Percentiles rank a stretch among this genome's conserved stretches.
Evolutionary conservation across 2,888 invertebrate genomes (phyloP).

Genomic region (Xiphydria camelus): DNA sequence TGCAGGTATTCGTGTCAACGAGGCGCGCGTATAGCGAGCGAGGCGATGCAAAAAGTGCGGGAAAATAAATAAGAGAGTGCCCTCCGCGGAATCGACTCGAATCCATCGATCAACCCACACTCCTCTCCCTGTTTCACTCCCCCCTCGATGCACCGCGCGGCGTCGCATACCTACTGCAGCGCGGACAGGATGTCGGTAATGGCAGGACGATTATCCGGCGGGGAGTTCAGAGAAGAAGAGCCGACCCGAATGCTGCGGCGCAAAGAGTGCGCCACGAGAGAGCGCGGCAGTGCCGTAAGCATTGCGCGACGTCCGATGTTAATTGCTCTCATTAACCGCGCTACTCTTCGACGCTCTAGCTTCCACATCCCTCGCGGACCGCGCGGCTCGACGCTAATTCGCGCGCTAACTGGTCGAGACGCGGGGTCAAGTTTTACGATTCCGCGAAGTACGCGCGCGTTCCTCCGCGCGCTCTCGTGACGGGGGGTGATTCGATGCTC

Average conservation of each 20-base stretch:
- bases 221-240: constrained; percentile 28
- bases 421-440: constrained; percentile 32
- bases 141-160: no score
- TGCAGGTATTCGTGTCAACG: no score
- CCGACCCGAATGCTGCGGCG: constrained; percentile 15
- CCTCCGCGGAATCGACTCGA: no score
- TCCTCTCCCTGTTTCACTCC: no score
- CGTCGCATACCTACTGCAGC: no score
- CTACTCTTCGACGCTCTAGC: constrained; percentile 10
- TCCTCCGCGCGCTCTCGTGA: no score
- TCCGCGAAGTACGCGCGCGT: no score
- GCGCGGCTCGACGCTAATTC: constrained; percentile 26
- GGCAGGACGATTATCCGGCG: constrained; percentile 22
- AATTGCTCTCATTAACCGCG: constrained; percentile 25
- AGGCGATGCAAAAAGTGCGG: no score
- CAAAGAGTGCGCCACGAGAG: constrained; percentile 1
- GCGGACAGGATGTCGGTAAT: constrained; percentile 16
- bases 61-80: no score
- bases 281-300: constrained; percentile 15
- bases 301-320: constrained; percentile 23
- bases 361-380: constrained; percentile 5
- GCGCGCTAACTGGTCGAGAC: constrained; percentile 22
- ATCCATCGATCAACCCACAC: no score
- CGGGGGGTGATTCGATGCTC: no score
- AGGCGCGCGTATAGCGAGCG: no score